A percentile compares a stretch with the other conserved stretches of the same genome.
Conservation (phyloP, 2,797 vertebrate genomes). For the Sebastes alutus region DNA sequence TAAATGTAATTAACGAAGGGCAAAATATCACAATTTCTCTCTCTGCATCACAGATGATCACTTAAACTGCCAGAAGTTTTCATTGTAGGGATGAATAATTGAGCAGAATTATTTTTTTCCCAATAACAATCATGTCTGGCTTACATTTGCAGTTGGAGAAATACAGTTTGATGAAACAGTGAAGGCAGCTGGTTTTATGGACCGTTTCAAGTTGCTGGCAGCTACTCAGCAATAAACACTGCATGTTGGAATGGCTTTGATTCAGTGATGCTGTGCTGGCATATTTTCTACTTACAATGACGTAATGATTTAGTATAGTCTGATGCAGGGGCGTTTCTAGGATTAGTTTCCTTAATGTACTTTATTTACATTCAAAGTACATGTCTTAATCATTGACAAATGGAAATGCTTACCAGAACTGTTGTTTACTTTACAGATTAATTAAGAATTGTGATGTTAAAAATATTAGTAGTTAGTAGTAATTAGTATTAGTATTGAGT, state of each 20-base stretch:
- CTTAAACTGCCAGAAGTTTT: slow-evolving; percentile 3
- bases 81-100: neutral
- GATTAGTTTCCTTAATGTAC: neutral
- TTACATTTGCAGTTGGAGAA: slow-evolving; percentile 2
- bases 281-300: neutral
- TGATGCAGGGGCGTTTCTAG: neutral
- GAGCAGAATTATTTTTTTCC: neutral
- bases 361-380: neutral
- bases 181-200: slow-evolving; percentile 17
- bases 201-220: slow-evolving; percentile 18
- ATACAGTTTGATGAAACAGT: neutral
- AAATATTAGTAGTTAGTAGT: neutral
- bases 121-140: neutral
- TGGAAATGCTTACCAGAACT: neutral
- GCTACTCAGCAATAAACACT: neutral
- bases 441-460: neutral
- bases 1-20: neutral
- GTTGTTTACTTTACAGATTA: too few species aligned
- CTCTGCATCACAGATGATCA: neutral
- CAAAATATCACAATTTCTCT: neutral
- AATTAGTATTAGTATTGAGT: neutral
- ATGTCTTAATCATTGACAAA: neutral
- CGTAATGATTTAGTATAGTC: neutral
- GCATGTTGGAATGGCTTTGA: neutral
- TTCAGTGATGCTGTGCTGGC: slow-evolving; percentile 22